phyloP scores from a whole-genome alignment of 2,888 invertebrate genomes.

The Gymnoscelis rufifasciata region DNA sequence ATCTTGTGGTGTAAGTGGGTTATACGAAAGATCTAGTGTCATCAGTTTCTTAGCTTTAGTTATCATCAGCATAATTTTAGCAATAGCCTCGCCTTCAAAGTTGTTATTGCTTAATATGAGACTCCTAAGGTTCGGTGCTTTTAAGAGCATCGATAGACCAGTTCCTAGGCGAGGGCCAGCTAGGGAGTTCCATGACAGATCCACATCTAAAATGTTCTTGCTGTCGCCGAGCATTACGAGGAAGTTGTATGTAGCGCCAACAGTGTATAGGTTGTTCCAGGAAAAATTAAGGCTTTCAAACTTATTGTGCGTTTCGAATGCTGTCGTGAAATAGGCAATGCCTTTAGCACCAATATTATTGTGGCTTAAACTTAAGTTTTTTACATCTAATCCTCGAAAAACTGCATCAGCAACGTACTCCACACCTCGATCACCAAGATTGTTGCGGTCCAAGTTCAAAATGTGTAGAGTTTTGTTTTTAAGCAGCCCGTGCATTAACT shows the following conservation, averaged over 20 bases:
- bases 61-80: conserved; percentile 32
- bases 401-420: conserved; percentile 19
- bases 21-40: conserved; percentile 50
- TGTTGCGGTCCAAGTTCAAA: conserved; percentile 21
- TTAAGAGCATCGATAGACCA: conserved; percentile 38
- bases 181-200: conserved; percentile 57
- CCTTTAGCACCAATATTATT: conserved; percentile 49
- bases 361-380: conserved; percentile 45
- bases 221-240: conserved; percentile 41
- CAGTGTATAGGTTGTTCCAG: conserved; percentile 49
- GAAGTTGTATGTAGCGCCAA: conserved; percentile 38
- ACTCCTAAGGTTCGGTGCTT: conserved; percentile 36
- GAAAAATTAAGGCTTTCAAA: conserved; percentile 52
- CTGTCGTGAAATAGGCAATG: conserved; percentile 37
- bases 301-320: conserved; percentile 46
- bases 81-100: conserved; percentile 40
- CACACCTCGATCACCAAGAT: conserved; percentile 19
- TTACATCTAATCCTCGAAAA: conserved; percentile 38
- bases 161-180: conserved; percentile 37
- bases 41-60: conserved; percentile 41
- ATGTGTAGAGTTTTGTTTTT: conserved; percentile 19
- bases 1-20: conserved; percentile 48
- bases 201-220: conserved; percentile 39
- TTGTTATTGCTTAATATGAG: conserved; percentile 54
- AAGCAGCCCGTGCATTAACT: conserved; percentile 14